phyloP scores from a whole-genome alignment of 1,140 invertebrate species.

The Drosophila melanica region DNA sequence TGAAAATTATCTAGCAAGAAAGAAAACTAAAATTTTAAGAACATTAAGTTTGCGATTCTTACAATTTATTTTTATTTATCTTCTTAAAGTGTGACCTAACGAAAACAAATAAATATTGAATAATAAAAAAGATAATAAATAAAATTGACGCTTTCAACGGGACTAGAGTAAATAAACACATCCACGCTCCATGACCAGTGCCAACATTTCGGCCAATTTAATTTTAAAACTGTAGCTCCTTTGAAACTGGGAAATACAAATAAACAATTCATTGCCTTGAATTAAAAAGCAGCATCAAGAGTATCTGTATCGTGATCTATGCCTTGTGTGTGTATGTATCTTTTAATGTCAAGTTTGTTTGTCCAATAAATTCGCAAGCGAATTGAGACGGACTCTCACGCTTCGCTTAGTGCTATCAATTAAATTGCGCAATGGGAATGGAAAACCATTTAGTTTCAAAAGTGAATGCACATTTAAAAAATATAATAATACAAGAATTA shows the following conservation, averaged over 20 bases:
- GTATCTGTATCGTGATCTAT: constrained; percentile 4
- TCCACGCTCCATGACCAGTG: constrained; percentile 24
- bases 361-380: constrained; percentile 30
- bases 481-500: not conserved
- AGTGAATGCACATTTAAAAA: constrained; percentile 9
- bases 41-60: too few relatives aligned
- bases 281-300: constrained; percentile 12
- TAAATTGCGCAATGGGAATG: constrained; percentile 17
- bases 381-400: constrained; percentile 31
- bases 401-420: constrained; percentile 35
- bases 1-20: too few relatives aligned
- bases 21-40: too few relatives aligned
- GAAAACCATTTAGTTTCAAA: constrained; percentile 4
- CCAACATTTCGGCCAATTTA: constrained; percentile 23
- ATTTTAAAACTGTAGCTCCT: constrained; percentile 15
- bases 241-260: constrained; percentile 14
- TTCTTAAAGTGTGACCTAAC: constrained; percentile 21
- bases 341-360: constrained; percentile 25
- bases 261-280: constrained; percentile 35
- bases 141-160: not conserved
- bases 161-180: constrained; percentile 15
- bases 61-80: not conserved
- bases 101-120: constrained; percentile 4
- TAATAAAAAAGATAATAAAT: too few relatives aligned
- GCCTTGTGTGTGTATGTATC: not conserved